Evolutionary conservation across 2,797 vertebrate species (phyloP).

Genomic region (Sylvilagus floridanus): DNA sequence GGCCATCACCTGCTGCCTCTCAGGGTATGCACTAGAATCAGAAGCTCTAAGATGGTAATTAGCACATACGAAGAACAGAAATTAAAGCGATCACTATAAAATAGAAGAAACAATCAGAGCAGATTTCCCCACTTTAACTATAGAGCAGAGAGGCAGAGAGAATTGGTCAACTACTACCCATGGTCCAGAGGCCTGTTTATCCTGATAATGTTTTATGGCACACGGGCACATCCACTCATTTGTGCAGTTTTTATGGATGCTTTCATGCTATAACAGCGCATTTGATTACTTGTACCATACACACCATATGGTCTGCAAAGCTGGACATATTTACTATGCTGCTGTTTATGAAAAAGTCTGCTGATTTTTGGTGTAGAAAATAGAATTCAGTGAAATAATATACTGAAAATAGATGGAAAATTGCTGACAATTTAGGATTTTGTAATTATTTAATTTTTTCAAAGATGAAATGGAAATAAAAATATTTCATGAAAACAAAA

Average conservation of each 20-base stretch:
- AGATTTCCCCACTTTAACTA: neutral
- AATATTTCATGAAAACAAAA: neutral
- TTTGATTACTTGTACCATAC: neutral
- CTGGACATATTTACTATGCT: neutral
- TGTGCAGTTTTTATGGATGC: neutral
- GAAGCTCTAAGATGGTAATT: neutral
- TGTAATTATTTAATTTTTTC: neutral
- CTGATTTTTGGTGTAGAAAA: neutral
- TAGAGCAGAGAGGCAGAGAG: neutral
- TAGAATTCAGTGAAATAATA: neutral
- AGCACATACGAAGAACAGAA: neutral
- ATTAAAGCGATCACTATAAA: neutral
- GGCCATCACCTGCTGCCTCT: too few relatives aligned
- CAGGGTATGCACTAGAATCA: neutral
- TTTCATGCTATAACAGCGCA: neutral
- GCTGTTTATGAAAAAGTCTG: neutral
- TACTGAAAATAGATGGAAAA: neutral
- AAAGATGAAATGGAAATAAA: neutral
- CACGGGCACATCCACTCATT: neutral
- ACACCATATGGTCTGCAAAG: neutral
- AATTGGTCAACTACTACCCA: neutral
- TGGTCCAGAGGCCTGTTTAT: neutral
- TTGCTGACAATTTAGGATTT: neutral
- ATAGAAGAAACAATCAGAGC: neutral
- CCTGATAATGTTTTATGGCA: neutral